These are phyloP conservation scores for Pseudochirops cupreus DNA, from an alignment of 2,797 vertebrate species.

Conservation along the genomic window DNA sequence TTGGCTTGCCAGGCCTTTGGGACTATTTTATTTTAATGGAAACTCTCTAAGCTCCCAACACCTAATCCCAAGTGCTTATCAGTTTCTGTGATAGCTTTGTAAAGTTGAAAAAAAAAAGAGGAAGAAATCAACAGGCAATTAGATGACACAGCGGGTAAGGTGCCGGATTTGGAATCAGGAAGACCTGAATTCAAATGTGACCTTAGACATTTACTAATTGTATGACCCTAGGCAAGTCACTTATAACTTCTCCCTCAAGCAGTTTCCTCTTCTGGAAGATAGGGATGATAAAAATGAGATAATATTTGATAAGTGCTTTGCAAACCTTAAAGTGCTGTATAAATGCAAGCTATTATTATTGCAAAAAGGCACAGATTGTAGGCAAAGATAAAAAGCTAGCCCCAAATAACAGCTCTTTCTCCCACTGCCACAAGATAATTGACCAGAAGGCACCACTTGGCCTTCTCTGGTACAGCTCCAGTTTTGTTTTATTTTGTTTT, in stretches of 20 bases:
- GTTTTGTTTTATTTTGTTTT: not conserved
- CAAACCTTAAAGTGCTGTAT: not conserved
- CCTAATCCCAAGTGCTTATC: not conserved
- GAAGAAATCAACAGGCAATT: not conserved
- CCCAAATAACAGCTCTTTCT: not conserved
- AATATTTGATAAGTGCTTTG: not conserved
- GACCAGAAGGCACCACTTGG: conserved; percentile 7
- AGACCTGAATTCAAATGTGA: not conserved
- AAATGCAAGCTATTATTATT: not conserved
- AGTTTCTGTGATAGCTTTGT: not conserved
- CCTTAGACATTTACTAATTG: not conserved
- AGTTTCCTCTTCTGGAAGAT: not conserved
- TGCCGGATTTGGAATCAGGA: not conserved
- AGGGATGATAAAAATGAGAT: not conserved
- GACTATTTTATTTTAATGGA: not conserved
- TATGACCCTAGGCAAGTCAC: not conserved
- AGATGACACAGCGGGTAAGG: not conserved
- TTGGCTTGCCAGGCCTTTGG: not conserved
- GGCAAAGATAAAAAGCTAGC: conserved; percentile 37
- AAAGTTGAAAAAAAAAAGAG: not conserved
- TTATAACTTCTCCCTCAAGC: not conserved
- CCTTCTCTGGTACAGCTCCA: not conserved
- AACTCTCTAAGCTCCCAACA: not conserved
- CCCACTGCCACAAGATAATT: conserved; percentile 3
- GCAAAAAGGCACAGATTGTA: not conserved